Conservation (phyloP, 2,888 invertebrate genomes). For the Diogma glabrata region DNA sequence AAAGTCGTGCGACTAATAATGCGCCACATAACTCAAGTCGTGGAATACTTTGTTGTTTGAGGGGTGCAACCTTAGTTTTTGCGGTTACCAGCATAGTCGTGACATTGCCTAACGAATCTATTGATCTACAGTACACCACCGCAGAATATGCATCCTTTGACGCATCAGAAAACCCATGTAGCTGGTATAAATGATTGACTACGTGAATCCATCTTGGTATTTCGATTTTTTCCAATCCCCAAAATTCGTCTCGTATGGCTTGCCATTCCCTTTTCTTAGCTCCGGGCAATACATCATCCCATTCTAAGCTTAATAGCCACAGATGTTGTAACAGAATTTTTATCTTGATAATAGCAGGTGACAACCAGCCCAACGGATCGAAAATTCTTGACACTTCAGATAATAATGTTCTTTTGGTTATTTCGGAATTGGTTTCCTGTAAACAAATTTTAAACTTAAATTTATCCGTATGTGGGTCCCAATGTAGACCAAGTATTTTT, state of each 20-base stretch:
- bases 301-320: not conserved
- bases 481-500: conserved; percentile 9
- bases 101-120: conserved; percentile 1
- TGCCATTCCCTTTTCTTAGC: not conserved
- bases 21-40: conserved; percentile 19
- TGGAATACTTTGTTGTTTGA: conserved; percentile 18
- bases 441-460: not conserved
- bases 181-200: not conserved
- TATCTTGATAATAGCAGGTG: not conserved
- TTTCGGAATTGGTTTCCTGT: not conserved
- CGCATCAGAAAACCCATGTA: conserved; percentile 15
- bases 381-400: not conserved
- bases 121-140: conserved; percentile 1
- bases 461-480: conserved; percentile 3
- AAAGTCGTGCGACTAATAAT: too few species aligned
- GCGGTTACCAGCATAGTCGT: not conserved
- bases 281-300: not conserved
- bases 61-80: conserved; percentile 12
- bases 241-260: too few species aligned
- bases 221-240: too few species aligned
- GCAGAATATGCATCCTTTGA: not conserved
- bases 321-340: not conserved
- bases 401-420: conserved; percentile 7
- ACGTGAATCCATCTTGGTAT: too few species aligned
- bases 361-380: conserved; percentile 10